phyloP scores from a whole-genome alignment of 2,113 vertebrate genomes.

The Lamprologus lemairii region DNA sequence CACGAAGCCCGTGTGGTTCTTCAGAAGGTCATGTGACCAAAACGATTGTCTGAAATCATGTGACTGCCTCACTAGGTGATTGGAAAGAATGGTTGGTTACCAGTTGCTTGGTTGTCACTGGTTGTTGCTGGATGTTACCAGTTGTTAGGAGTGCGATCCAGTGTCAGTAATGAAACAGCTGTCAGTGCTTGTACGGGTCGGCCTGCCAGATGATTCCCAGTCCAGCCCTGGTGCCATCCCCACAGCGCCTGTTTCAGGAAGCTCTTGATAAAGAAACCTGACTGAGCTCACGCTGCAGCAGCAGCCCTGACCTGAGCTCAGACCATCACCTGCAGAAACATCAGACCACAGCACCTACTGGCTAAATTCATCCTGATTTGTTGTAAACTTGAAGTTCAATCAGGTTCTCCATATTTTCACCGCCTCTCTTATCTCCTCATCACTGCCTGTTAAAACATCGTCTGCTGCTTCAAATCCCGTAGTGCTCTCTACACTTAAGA shows the following conservation, averaged over 20 bases:
- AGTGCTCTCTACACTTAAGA: neutral
- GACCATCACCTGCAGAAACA: neutral
- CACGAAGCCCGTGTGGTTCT: neutral
- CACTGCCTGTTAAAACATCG: neutral
- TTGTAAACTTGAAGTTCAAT: neutral
- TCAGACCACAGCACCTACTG: neutral
- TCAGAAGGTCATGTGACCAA: neutral
- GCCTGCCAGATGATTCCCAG: neutral
- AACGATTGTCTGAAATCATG: neutral
- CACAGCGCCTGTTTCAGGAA: neutral
- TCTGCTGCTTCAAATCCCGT: accelerated
- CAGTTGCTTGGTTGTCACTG: neutral
- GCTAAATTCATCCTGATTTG: neutral
- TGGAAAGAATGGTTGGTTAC: neutral
- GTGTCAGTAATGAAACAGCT: neutral
- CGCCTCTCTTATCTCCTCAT: neutral
- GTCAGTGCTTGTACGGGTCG: neutral
- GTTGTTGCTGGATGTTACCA: neutral
- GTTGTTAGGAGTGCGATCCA: neutral
- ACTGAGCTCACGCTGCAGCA: neutral
- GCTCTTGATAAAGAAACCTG: neutral
- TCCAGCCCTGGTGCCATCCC: neutral
- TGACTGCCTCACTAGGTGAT: neutral
- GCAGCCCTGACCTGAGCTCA: neutral
- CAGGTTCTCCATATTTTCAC: accelerated